These are phyloP conservation scores for Anneissia japonica DNA, from an alignment of 35 echinoderm and acorn worm species.

Conservation along the genomic window DNA sequence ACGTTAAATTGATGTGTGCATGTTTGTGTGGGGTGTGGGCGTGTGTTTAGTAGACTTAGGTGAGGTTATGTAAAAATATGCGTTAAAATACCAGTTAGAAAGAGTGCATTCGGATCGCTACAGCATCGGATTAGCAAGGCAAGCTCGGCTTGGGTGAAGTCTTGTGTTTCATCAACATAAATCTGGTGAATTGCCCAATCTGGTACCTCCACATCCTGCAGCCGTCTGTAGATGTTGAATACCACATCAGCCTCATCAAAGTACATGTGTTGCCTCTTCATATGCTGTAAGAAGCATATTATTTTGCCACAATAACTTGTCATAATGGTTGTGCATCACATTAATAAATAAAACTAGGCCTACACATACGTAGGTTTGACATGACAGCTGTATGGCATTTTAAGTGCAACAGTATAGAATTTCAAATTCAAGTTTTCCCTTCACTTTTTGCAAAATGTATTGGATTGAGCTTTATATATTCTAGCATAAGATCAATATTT, in stretches of 20 bases:
- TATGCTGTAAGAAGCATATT: constrained; percentile 5
- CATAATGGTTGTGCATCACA: too few relatives aligned
- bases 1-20: background rate
- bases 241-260: constrained; percentile 51
- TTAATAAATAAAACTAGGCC: too few relatives aligned
- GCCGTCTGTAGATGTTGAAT: constrained; percentile 29
- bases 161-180: constrained; percentile 45
- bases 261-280: constrained; percentile 15
- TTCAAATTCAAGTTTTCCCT: too few relatives aligned
- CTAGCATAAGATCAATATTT: too few relatives aligned
- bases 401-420: too few relatives aligned
- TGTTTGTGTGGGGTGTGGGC: background rate
- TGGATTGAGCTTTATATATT: too few relatives aligned
- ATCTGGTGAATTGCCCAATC: constrained; percentile 40
- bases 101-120: constrained; percentile 41
- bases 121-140: constrained; percentile 39
- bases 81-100: too few relatives aligned
- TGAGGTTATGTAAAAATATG: too few relatives aligned
- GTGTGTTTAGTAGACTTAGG: constrained; percentile 15
- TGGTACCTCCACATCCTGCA: constrained; percentile 7
- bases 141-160: constrained; percentile 43
- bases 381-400: too few relatives aligned
- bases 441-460: too few relatives aligned
- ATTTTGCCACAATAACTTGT: too few relatives aligned
- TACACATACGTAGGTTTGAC: too few relatives aligned